phyloP scores from a whole-genome alignment of 2,113 vertebrate genomes.

The Platichthys stellatus region DNA sequence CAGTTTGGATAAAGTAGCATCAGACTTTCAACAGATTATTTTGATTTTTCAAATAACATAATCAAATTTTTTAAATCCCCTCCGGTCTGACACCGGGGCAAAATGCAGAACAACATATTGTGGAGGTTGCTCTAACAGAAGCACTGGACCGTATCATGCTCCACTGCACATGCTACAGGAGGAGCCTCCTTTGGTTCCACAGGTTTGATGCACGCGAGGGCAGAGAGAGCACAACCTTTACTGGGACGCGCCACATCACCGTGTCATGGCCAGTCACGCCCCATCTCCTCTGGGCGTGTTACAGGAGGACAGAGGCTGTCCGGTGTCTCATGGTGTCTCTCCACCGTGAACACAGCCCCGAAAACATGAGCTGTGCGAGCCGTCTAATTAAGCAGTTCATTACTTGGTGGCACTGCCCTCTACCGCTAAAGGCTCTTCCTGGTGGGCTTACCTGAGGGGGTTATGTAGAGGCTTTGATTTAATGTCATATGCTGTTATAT shows the following conservation, averaged over 20 bases:
- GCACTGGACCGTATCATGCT: slow-evolving; percentile 38
- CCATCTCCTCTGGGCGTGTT: slow-evolving; percentile 57
- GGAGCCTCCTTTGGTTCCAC: slow-evolving; percentile 28
- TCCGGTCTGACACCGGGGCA: slow-evolving; percentile 19
- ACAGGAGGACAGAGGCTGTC: slow-evolving; percentile 43
- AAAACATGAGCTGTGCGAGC: slow-evolving; percentile 16
- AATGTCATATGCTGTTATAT: too few relatives aligned
- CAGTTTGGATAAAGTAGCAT: too few relatives aligned
- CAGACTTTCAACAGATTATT: too few relatives aligned
- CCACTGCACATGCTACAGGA: slow-evolving; percentile 36
- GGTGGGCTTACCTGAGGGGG: slow-evolving; percentile 5
- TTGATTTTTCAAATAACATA: too few relatives aligned
- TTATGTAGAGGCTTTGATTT: too few relatives aligned
- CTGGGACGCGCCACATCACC: slow-evolving; percentile 30
- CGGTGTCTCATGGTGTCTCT: slow-evolving; percentile 37
- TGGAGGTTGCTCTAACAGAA: slow-evolving; percentile 10
- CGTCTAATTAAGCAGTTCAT: slow-evolving; percentile 57
- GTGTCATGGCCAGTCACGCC: slow-evolving; percentile 49
- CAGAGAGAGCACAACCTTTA: slow-evolving; percentile 58
- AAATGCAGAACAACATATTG: slow-evolving; percentile 17
- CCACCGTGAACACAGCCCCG: slow-evolving; percentile 23
- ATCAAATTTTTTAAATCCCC: too few relatives aligned
- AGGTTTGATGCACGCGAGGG: slow-evolving; percentile 29
- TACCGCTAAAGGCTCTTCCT: slow-evolving; percentile 39
- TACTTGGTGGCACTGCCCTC: slow-evolving; percentile 49